A percentile compares a stretch with the other conserved stretches of the same genome.
Evolutionary conservation across 2,888 invertebrate species (phyloP).

Genomic region (Mantis religiosa): DNA sequence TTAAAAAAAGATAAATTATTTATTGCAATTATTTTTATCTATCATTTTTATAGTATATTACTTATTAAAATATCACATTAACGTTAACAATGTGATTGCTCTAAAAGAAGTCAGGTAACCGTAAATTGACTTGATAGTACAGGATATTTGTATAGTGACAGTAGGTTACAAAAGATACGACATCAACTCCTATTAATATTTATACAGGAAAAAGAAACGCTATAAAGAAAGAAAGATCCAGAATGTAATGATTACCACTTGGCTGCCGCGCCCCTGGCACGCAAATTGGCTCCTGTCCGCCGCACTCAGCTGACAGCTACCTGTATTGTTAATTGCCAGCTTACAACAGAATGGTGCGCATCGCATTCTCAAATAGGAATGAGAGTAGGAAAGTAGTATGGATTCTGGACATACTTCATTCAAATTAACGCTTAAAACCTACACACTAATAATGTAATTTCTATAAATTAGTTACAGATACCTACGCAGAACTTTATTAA

Average conservation of each 20-base stretch:
- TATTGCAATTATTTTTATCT: too few relatives aligned
- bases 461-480: too few relatives aligned
- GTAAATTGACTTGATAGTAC: too few relatives aligned
- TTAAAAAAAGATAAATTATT: too few relatives aligned
- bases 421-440: neutral
- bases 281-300: slow-evolving; percentile 9
- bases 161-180: too few relatives aligned
- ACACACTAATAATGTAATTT: too few relatives aligned
- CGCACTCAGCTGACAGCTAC: neutral
- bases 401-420: neutral
- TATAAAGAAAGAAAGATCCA: neutral
- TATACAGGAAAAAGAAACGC: neutral
- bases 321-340: neutral
- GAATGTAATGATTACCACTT: neutral
- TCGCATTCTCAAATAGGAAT: neutral
- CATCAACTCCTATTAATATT: neutral
- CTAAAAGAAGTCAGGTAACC: too few relatives aligned
- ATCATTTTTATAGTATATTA: too few relatives aligned
- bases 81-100: too few relatives aligned
- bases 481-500: too few relatives aligned
- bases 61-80: too few relatives aligned
- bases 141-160: too few relatives aligned
- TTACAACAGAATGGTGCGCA: neutral
- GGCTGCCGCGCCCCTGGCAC: neutral
- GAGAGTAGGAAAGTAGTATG: neutral